phyloP scores from a whole-genome alignment of 2,888 invertebrate genomes.

The Sinopyrophorus schimmeli region DNA sequence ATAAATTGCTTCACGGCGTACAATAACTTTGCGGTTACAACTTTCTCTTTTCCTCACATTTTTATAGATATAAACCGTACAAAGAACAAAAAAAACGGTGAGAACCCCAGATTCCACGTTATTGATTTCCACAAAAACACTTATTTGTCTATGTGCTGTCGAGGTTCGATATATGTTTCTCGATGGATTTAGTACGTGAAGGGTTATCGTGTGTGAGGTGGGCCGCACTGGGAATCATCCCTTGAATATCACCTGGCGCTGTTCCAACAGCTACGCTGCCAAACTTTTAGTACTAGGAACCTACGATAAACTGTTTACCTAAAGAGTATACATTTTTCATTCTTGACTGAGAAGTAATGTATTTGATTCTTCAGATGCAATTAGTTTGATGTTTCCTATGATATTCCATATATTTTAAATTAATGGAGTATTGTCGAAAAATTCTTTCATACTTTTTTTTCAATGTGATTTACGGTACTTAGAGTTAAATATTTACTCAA shows the following conservation, averaged over 20 bases:
- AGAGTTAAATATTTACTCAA: too few relatives aligned
- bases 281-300: slow-evolving; percentile 20
- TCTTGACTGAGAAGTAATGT: too few relatives aligned
- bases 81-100: slow-evolving; percentile 12
- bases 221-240: slow-evolving; percentile 21
- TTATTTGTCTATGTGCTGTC: slow-evolving; percentile 28
- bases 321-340: slow-evolving; percentile 24
- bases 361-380: too few relatives aligned
- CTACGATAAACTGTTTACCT: slow-evolving; percentile 27
- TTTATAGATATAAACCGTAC: slow-evolving; percentile 10
- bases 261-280: slow-evolving; percentile 25
- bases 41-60: slow-evolving; percentile 11
- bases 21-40: slow-evolving; percentile 18
- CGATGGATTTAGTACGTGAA: slow-evolving; percentile 30
- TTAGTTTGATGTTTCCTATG: too few relatives aligned
- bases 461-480: too few relatives aligned
- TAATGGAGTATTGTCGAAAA: too few relatives aligned
- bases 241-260: slow-evolving; percentile 33
- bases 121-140: slow-evolving; percentile 26
- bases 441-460: too few relatives aligned
- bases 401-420: too few relatives aligned
- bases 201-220: slow-evolving; percentile 25
- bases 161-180: slow-evolving; percentile 26
- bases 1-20: slow-evolving; percentile 20
- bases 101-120: slow-evolving; percentile 22